Base-by-base conservation (phyloP, 2,113 vertebrate genomes). In the Podarcis raffonei region DNA sequence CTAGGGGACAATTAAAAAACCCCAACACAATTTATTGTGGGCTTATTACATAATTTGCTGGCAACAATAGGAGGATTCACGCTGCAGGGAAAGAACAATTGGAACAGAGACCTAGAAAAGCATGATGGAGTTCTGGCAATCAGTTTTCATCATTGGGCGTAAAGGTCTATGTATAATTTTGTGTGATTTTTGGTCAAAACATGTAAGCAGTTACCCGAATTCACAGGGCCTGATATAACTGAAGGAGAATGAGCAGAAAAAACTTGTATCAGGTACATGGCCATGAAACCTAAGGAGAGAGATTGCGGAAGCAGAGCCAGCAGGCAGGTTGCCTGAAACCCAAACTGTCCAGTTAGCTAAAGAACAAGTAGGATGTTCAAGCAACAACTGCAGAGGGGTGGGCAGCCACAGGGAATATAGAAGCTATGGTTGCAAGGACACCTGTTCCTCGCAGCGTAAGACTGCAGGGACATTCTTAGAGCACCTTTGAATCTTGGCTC, bases 1-100 rank as follows among this genome's bases (percentile, higher is more conserved):
- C 98, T 98, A 92, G 86, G 96, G 93, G 11, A 6, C 42, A 37
- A 32, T 62, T 7, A 48, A 93, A 27, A 48, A 94, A 87, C 84
- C 4, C 13, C 3, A 20, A 62, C 18, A 0, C 59, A 62, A 62
- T 62, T 53, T 53, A 11, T 53, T 7, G 69, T 0, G 84, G 83
- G 23, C 68, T 1, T 1, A 62, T 18, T 35, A 59, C 15, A 68
- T 5, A 42, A 9, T 32, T 84, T 68, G 30, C 27, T 20, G 20
- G 4, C 39, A 22, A 66, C 30, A n/a, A 72, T 16, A 30, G 22
- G 30, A 23, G 18, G 20, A 81, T 27, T 57, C 32, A 65, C 37
- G 25, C 35, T 66, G n/a, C 20, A 42, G 65, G 59, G 59, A 48
- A 87, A 18, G 30, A 87, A 87, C 27, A 81, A 22, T 1, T 82